Conservation (phyloP, 2,797 vertebrate species). For the Enteromius viviparus region DNA sequence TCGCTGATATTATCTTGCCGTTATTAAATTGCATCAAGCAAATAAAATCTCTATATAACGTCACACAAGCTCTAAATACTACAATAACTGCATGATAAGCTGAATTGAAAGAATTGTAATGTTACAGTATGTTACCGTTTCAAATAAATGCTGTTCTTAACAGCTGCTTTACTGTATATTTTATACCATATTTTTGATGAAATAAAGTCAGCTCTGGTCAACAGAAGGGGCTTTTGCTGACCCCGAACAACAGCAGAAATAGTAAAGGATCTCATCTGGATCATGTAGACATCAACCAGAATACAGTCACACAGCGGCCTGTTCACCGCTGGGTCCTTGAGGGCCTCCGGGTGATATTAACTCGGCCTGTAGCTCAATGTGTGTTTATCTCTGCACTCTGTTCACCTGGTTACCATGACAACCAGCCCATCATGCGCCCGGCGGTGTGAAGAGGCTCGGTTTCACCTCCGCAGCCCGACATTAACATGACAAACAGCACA, state of each 20-base stretch:
- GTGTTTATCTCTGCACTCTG: conserved; percentile 27
- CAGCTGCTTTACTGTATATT: too few species aligned
- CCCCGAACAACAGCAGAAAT: neutral
- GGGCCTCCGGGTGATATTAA: conserved; percentile 1
- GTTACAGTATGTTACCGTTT: too few species aligned
- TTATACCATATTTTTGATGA: too few species aligned
- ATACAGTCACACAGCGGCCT: neutral
- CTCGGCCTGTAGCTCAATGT: neutral
- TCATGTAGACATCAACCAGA: neutral
- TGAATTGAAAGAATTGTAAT: too few species aligned
- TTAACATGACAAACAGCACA: conserved; percentile 1
- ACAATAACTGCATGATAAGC: neutral
- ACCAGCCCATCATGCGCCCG: neutral
- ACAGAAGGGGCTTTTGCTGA: neutral
- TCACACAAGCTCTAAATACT: neutral
- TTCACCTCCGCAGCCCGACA: neutral
- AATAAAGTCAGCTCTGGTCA: neutral
- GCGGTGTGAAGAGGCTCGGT: neutral
- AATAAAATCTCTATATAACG: neutral
- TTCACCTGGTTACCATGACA: conserved; percentile 37
- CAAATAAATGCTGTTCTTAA: too few species aligned
- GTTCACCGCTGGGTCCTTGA: conserved; percentile 1
- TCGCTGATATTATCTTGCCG: neutral
- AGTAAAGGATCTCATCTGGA: neutral
- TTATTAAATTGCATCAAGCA: neutral